Percentiles rank a stretch among this genome's conserved stretches.
phyloP scores from a whole-genome alignment of 2,888 invertebrate species.

The Lampropteryx suffumata region DNA sequence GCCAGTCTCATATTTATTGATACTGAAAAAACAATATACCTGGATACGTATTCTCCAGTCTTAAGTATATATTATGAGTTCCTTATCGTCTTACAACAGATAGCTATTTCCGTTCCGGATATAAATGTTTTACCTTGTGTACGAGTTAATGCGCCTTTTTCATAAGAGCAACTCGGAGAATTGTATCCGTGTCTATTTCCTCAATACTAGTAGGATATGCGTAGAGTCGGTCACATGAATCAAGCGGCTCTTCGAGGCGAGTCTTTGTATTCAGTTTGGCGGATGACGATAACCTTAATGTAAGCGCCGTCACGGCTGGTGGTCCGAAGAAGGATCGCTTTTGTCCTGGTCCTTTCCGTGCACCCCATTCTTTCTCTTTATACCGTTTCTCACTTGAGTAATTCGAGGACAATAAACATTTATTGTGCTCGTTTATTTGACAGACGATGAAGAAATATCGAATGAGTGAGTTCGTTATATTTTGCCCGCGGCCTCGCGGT shows the following conservation, averaged over 20 bases:
- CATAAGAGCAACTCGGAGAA: conserved; percentile 41
- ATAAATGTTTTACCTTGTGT: conserved; percentile 30
- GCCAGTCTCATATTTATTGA: too few species aligned
- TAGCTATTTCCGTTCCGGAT: conserved; percentile 24
- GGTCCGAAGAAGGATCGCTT: conserved; percentile 79
- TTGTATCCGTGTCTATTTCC: conserved; percentile 52
- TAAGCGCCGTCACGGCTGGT: conserved; percentile 81
- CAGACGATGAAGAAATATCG: conserved; percentile 77
- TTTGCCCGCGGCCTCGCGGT: conserved; percentile 49
- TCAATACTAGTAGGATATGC: conserved; percentile 66
- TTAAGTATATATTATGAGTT: conserved; percentile 6
- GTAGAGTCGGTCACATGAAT: conserved; percentile 71
- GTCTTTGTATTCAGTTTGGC: conserved; percentile 80
- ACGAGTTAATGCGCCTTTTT: conserved; percentile 40
- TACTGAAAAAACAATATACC: too few species aligned
- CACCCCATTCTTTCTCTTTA: conserved; percentile 77
- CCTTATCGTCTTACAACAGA: conserved; percentile 8
- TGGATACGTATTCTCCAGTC: neutral
- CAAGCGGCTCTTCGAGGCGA: conserved; percentile 66
- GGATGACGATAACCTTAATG: conserved; percentile 81
- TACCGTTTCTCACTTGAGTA: conserved; percentile 81
- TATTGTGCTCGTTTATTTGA: conserved; percentile 79
- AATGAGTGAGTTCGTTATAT: conserved; percentile 71
- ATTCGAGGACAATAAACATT: conserved; percentile 81
- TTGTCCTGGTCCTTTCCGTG: conserved; percentile 77